phyloP scores from a whole-genome alignment of 2,113 vertebrate species.

The Anguilla japonica region DNA sequence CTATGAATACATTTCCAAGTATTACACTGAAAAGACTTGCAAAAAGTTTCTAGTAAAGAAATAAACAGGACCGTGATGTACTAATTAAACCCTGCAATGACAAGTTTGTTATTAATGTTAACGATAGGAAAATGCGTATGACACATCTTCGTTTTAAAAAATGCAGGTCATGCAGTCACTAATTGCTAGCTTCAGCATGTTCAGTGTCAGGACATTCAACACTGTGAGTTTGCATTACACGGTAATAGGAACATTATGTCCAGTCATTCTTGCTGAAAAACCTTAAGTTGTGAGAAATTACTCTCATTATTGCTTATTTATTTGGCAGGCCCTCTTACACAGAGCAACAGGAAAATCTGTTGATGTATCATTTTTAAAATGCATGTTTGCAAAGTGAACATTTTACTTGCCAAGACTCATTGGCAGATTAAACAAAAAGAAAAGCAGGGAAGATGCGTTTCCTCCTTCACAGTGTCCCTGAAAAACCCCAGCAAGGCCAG shows the following conservation, averaged over 20 bases:
- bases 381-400: too few relatives aligned
- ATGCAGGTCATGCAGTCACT: background rate
- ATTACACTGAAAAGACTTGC: background rate
- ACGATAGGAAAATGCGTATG: background rate
- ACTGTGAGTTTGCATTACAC: background rate
- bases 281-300: background rate
- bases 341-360: background rate
- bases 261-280: background rate
- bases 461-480: too few relatives aligned
- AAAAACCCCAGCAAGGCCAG: too few relatives aligned
- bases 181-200: background rate
- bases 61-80: background rate
- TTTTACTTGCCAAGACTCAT: too few relatives aligned
- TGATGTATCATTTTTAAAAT: background rate
- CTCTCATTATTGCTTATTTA: too few relatives aligned
- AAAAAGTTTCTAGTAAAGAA: slow-evolving; percentile 6
- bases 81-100: background rate
- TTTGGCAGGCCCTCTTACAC: too few relatives aligned
- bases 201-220: background rate
- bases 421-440: too few relatives aligned
- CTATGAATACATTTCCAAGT: too few relatives aligned
- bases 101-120: slow-evolving; percentile 12
- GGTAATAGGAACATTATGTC: background rate
- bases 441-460: too few relatives aligned
- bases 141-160: background rate